Base-by-base conservation (phyloP, 92 coral and sea anemone species). In the Phenganax marumi region DNA sequence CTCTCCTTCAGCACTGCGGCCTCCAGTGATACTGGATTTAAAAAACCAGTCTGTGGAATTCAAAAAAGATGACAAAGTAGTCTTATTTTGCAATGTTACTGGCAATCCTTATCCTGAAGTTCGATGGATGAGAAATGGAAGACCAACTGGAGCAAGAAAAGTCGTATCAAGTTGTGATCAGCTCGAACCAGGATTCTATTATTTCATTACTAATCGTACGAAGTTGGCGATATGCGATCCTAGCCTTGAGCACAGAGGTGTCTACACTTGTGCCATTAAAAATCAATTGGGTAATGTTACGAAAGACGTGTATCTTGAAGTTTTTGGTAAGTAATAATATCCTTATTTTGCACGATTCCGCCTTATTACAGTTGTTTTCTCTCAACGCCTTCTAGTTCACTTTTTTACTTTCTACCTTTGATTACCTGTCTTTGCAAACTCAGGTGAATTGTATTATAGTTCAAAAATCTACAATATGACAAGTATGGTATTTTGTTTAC, bases 21-120 rank as follows among this genome's bases (percentile, higher is more conserved):
- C 68, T 33, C 22, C 81, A 55, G 65, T 48, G 21, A 76, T 76
- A 16, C 10, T 48, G 48, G 21, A 8, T 10, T 50, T 76, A 16
- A 18, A 48, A 76, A 76, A 76, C 65, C 62, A 56, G 25, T 54
- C 81, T 23, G 81, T 55, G 54, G 19, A 22, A 10, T 22, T 23
- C 23, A 3, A 14, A 0, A 57, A 24, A 25, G 52, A 12, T 56
- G 12, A 24, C 22, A 48, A 58, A 24, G 68, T 92, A 46, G 71
- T 71, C 3, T 70, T 93, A 55, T 89, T 85, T 86, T 93, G 97
- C 62, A 89, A 93, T 74, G 93, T 85, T 1, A 85, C 91, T 1
- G 97, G 97, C 25, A 85, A 93, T 55, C 97, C 97, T 7, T 19
- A 65, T 8, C 92, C 97, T 0, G 72, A 83, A 12, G 80, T 91